Base-by-base conservation (phyloP, 2,888 invertebrate genomes). In the Pollenia angustigena region DNA sequence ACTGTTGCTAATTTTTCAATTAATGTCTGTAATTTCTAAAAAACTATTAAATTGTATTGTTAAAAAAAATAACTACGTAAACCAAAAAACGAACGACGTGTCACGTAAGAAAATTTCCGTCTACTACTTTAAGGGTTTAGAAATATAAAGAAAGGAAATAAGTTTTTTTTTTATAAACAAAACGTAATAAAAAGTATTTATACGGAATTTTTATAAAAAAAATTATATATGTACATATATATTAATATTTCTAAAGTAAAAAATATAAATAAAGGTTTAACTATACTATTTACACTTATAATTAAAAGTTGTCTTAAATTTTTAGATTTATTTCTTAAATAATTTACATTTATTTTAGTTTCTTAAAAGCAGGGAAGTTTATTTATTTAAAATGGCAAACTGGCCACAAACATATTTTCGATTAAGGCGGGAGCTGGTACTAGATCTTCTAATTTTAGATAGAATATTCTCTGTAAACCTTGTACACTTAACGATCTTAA, bases 391-490 rank as follows among this genome's bases (percentile, higher is more conserved):
- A 98, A 98, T 90, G 99, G 99, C 93, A 99, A 95, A 94, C 97
- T 98, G 92, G 98, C 97, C 91, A 97, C 97, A 94, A 98, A 99
- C 97, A 98, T 97, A 93, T 97, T 98, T 94, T 98, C 98, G 92
- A 99, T 98, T 90, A 98, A 95, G 12, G 97, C 97, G 72, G 98
- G 98, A 83, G 98, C 97, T 40, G 98, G 97, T 87, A 98, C 97
- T 90, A 98, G 94, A 93, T 98, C 98, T 94, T 98, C 98, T 76
- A 98, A 94, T 93, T 98, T 98, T 90, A 98, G 94, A 94, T 98
- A 98, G 94, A 98, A 98, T 94, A 99, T 98, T 92, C 98, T 95
- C 94, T 98, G 98, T 87, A 98, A 95, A 83, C 98, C 99, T 93
- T 98, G 98, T 79, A 98, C 97, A 90, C 98, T 98, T 82, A 99